Evolutionary conservation across 2,797 vertebrate genomes (phyloP), one percentile per base, ranked within the genome.

Genomic region (Rachycentron canadum): DNA sequence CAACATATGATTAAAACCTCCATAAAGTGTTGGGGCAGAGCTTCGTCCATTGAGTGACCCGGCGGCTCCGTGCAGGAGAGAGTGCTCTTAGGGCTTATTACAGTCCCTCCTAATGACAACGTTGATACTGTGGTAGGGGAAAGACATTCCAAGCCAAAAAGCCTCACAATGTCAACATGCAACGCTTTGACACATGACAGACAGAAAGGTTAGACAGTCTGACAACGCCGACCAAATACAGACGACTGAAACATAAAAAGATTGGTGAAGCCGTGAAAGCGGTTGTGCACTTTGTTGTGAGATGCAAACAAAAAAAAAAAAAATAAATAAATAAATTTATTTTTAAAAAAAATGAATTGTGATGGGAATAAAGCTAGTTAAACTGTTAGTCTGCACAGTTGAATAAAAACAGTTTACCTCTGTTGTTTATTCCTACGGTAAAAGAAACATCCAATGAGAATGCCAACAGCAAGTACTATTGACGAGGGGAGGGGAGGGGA

Each of bases 321-420:
- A 32, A 32, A 32, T 3, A 32, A 32, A 32, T 7, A 32, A 32
- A n/a, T n/a, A n/a, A n/a, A n/a, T n/a, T n/a, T n/a, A n/a, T n/a
- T n/a, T n/a, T n/a, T n/a, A 32, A 32, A 32, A 3, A 32, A 32
- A 32, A 32, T n/a, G n/a, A n/a, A n/a, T n/a, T n/a, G n/a, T n/a
- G n/a, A n/a, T n/a, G n/a, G 3, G 2, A 16, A 56, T 12, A 45
- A 34, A 68, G 41, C 8, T 13, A 1, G 53, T 26, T 17, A 0
- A 12, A 17, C 7, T 26, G 59, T 82, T 85, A 85, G 69, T 79
- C 40, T 41, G 19, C 38, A 55, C 4, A 73, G 14, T 1, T 30
- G 0, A 80, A 76, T 64, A n/a, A 36, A 79, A 72, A 59, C 4
- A 34, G 4, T 61, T 92, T 91, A 90, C 89, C 86, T 1, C n/a